Evolutionary conservation across 1,140 invertebrate genomes (phyloP).

Genomic region (Ptiloglossa arizonensis): DNA sequence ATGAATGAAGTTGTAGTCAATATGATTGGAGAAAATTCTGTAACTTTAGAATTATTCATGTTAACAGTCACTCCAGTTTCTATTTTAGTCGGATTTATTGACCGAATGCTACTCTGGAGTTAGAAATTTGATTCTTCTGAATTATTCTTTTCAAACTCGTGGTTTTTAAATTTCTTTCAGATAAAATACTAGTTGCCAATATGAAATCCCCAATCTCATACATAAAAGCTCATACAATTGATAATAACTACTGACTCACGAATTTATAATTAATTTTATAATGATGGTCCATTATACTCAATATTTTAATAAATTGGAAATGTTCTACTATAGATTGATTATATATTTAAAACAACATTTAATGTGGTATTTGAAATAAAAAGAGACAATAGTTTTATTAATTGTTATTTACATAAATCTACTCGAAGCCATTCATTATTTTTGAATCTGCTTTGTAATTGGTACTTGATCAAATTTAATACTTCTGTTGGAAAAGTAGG

Average conservation of each 20-base stretch:
- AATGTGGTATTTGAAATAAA: not conserved
- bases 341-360: not conserved
- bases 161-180: constrained; percentile 46
- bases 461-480: constrained; percentile 32
- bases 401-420: constrained; percentile 66
- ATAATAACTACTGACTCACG: not conserved
- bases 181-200: constrained; percentile 74
- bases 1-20: not conserved
- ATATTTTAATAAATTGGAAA: too few relatives aligned
- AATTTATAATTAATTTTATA: not conserved
- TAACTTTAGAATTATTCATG: not conserved
- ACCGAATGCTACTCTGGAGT: not conserved
- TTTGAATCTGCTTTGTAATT: constrained; percentile 30
- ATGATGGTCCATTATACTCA: too few relatives aligned
- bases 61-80: not conserved
- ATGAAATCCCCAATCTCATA: constrained; percentile 73
- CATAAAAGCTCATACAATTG: not conserved
- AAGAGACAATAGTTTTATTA: too few relatives aligned
- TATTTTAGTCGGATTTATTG: not conserved
- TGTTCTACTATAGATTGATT: not conserved
- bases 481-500: constrained; percentile 22
- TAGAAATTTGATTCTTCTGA: constrained; percentile 28
- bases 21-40: not conserved
- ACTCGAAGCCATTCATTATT: constrained; percentile 52
- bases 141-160: constrained; percentile 2